phyloP scores from a whole-genome alignment of 2,888 invertebrate species.

The Lacanobia wlatinum region DNA sequence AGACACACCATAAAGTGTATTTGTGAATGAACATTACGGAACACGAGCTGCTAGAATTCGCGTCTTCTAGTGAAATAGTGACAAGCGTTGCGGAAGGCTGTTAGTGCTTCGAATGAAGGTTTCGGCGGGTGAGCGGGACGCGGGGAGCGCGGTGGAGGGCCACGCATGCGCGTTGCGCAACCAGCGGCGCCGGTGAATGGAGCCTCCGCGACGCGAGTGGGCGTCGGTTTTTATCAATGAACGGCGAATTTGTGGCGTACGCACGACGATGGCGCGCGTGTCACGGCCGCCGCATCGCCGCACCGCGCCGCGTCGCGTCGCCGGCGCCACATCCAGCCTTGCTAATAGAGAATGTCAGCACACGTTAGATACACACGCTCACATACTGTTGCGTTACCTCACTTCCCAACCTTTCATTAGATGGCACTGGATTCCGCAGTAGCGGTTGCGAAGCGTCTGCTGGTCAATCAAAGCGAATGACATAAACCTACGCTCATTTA shows the following conservation, averaged over 20 bases:
- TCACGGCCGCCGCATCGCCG: slow-evolving; percentile 81
- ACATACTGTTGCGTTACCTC: slow-evolving; percentile 63
- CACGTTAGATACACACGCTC: slow-evolving; percentile 70
- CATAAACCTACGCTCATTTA: slow-evolving; percentile 8
- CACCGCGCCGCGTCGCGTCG: slow-evolving; percentile 68
- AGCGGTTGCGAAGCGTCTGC: slow-evolving; percentile 30
- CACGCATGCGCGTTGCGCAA: slow-evolving; percentile 86
- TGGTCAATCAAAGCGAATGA: slow-evolving; percentile 35
- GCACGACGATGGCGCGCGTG: slow-evolving; percentile 77
- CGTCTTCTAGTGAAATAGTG: slow-evolving; percentile 65
- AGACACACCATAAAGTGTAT: slow-evolving; percentile 14
- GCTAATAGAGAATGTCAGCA: slow-evolving; percentile 86
- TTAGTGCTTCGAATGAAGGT: slow-evolving; percentile 77
- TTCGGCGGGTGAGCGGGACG: slow-evolving; percentile 66
- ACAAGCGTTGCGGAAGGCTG: slow-evolving; percentile 77
- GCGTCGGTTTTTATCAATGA: slow-evolving; percentile 90
- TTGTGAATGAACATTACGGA: slow-evolving; percentile 55
- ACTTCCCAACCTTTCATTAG: slow-evolving; percentile 49
- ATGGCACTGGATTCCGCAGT: slow-evolving; percentile 37
- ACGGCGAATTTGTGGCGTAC: slow-evolving; percentile 88
- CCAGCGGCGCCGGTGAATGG: slow-evolving; percentile 88
- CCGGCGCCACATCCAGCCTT: slow-evolving; percentile 75
- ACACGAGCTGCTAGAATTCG: slow-evolving; percentile 53
- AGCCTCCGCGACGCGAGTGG: slow-evolving; percentile 81
- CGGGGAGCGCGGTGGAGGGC: slow-evolving; percentile 68